These are phyloP conservation scores for Bolinopsis microptera DNA, from an alignment of 37 sponge, comb jelly and placozoan genomes.

Conservation along the genomic window DNA sequence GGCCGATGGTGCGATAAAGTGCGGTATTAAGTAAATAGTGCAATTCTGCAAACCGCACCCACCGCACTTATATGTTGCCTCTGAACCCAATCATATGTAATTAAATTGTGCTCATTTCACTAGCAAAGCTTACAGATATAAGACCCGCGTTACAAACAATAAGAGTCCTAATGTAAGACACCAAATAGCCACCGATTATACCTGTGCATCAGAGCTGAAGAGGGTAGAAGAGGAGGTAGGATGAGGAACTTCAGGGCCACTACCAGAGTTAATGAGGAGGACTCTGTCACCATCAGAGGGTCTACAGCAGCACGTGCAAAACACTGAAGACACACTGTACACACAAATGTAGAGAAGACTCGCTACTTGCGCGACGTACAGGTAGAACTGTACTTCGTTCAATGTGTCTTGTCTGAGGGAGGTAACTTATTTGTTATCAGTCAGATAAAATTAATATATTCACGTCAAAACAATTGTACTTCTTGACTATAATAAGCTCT, in stretches of 20 bases:
- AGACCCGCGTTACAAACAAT: too few species aligned
- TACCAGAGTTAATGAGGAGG: constrained; percentile 1
- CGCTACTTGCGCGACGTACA: constrained; percentile 30
- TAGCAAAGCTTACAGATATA: too few species aligned
- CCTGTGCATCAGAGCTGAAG: neutral
- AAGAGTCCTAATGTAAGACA: too few species aligned
- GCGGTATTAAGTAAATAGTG: too few species aligned
- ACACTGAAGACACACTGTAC: neutral
- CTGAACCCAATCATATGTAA: too few species aligned
- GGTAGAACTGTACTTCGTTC: neutral
- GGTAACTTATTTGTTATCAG: neutral
- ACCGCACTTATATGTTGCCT: too few species aligned
- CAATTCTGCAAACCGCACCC: too few species aligned
- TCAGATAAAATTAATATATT: neutral
- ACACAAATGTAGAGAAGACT: constrained; percentile 1
- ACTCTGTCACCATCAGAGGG: neutral
- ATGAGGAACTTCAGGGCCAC: neutral
- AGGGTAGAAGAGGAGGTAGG: neutral
- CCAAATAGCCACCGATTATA: neutral
- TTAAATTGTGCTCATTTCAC: too few species aligned
- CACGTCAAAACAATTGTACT: neutral
- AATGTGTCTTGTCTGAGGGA: neutral
- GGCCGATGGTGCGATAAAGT: too few species aligned
- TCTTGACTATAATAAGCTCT: too few species aligned
- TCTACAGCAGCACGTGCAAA: constrained; percentile 15